A percentile compares a stretch with the other conserved stretches of the same genome.
Conservation (phyloP, 2,797 vertebrate species). For the Otus scops region DNA sequence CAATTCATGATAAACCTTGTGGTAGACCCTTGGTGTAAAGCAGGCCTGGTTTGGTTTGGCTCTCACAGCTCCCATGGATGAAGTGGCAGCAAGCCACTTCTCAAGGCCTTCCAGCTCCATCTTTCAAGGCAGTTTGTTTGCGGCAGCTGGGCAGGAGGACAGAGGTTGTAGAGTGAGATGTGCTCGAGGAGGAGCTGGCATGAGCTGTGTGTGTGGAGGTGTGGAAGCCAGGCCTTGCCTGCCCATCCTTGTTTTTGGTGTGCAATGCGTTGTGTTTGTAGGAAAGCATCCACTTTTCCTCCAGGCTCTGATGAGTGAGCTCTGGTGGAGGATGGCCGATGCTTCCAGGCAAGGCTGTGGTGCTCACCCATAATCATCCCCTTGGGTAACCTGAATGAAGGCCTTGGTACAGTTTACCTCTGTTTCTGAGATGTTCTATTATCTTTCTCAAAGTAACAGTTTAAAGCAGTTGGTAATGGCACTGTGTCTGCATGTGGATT, state of each 20-base stretch:
- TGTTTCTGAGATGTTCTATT: neutral
- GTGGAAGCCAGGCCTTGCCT: neutral
- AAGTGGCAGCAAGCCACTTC: neutral
- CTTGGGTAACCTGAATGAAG: neutral
- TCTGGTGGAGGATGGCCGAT: neutral
- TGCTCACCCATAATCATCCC: neutral
- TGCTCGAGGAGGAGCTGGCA: neutral
- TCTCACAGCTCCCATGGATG: neutral
- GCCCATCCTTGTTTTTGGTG: neutral
- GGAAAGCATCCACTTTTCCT: neutral
- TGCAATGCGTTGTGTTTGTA: accelerated
- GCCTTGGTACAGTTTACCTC: neutral
- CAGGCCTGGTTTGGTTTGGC: neutral
- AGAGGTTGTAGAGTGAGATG: neutral
- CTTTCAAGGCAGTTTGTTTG: neutral
- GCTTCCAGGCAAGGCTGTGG: neutral
- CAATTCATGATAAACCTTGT: neutral
- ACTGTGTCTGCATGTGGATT: neutral
- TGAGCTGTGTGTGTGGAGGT: accelerated
- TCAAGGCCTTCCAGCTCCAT: neutral
- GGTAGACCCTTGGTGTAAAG: neutral
- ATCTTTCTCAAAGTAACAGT: neutral
- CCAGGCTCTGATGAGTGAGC: neutral
- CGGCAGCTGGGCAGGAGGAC: neutral
- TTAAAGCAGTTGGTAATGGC: neutral